These are phyloP conservation scores for Scarus forsteni DNA, from an alignment of 2,797 vertebrate species.

Conservation along the genomic window DNA sequence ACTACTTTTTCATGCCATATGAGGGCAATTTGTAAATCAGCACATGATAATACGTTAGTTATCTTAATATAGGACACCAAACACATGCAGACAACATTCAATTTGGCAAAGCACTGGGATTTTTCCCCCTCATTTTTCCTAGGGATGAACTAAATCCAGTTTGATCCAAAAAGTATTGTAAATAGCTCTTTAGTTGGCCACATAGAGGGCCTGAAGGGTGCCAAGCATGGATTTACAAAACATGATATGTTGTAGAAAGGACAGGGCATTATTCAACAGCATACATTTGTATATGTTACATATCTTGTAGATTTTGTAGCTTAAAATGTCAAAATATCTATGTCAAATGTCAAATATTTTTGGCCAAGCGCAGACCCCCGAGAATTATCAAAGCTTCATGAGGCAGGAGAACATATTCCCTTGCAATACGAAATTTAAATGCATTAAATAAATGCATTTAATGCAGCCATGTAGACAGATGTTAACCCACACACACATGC, in stretches of 20 bases:
- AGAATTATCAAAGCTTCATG: slow-evolving; percentile 31
- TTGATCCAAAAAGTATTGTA: slow-evolving; percentile 9
- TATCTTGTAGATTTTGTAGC: slow-evolving; percentile 2
- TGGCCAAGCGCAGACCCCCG: slow-evolving; percentile 10
- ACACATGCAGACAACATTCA: neutral
- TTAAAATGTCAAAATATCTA: slow-evolving; percentile 24
- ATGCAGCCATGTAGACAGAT: slow-evolving; percentile 38
- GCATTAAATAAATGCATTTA: slow-evolving; percentile 36
- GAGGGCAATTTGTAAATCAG: neutral
- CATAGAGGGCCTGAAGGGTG: slow-evolving; percentile 1
- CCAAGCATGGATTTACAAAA: slow-evolving; percentile 25
- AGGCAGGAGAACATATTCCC: slow-evolving; percentile 20
- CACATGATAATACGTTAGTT: neutral
- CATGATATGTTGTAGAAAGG: neutral
- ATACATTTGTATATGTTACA: slow-evolving; percentile 13
- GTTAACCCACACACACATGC: slow-evolving; percentile 29
- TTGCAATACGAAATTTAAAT: slow-evolving; percentile 38
- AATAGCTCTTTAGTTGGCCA: slow-evolving; percentile 9
- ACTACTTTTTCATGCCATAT: neutral
- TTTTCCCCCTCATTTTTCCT: slow-evolving; percentile 1
- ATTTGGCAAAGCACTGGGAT: neutral
- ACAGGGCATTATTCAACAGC: slow-evolving; percentile 7
- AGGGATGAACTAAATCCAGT: neutral
- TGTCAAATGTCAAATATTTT: slow-evolving; percentile 19
- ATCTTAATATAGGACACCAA: neutral